A percentile compares a stretch with the other conserved stretches of the same genome.
Evolutionary conservation across 1,140 invertebrate species (phyloP).

Genomic region (Aphelinus atriplicis): DNA sequence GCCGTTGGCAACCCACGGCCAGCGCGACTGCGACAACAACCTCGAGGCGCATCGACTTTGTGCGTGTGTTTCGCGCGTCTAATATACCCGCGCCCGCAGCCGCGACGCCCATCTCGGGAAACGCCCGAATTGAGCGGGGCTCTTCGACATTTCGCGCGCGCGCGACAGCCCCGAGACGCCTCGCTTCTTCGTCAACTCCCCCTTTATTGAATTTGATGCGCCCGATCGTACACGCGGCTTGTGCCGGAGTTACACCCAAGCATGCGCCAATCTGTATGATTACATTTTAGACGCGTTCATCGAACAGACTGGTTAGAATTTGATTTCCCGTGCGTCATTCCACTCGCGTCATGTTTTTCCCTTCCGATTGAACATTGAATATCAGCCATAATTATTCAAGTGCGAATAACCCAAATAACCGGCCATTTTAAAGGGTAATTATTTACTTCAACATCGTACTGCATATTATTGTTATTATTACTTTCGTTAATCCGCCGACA

Average conservation of each 20-base stretch:
- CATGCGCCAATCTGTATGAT: no score
- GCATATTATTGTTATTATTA: no score
- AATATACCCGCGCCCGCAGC: not conserved
- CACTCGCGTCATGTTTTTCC: no score
- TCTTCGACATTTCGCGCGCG: constrained; percentile 5
- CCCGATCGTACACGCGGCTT: not conserved
- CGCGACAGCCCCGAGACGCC: not conserved
- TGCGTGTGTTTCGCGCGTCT: constrained; percentile 6
- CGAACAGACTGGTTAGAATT: no score
- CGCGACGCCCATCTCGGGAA: no score
- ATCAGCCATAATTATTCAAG: constrained; percentile 9
- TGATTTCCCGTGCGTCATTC: no score
- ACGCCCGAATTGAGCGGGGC: constrained; percentile 9
- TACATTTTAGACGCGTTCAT: no score
- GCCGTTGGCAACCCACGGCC: constrained; percentile 48
- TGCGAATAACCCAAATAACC: no score
- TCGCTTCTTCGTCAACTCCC: not conserved
- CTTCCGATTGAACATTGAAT: not conserved
- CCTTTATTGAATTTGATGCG: not conserved
- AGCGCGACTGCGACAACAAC: not conserved
- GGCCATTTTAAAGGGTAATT: no score
- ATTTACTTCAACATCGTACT: no score
- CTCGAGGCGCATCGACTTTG: constrained; percentile 38
- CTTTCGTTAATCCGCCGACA: no score
- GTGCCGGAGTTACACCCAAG: no score